These are phyloP conservation scores for Pseudochirops cupreus DNA, from an alignment of 2,797 vertebrate species.

Conservation along the genomic window DNA sequence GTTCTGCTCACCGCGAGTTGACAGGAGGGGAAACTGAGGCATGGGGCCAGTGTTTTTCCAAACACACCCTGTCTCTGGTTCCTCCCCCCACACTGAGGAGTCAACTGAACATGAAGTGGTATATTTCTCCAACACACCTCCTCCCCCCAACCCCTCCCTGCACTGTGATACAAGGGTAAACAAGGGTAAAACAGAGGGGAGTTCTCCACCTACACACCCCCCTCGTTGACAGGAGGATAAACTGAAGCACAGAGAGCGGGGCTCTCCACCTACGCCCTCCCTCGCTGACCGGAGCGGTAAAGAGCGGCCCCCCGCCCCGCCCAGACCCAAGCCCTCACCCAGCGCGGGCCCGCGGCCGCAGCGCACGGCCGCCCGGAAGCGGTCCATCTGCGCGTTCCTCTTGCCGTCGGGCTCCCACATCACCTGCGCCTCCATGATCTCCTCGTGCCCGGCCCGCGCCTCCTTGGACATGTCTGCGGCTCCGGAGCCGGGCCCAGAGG, in stretches of 20 bases:
- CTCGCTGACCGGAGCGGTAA: too few relatives aligned
- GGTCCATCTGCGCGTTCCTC: conserved; percentile 94
- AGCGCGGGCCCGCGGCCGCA: conserved; percentile 90
- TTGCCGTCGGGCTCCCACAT: conserved; percentile 98
- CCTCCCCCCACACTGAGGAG: neutral
- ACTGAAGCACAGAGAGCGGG: neutral
- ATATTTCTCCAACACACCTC: neutral
- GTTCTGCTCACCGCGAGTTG: neutral
- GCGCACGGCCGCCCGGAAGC: conserved; percentile 91
- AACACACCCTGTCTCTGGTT: neutral
- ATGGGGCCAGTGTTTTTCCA: neutral
- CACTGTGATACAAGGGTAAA: neutral
- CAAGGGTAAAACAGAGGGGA: too few relatives aligned
- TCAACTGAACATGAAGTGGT: neutral
- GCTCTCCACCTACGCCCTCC: too few relatives aligned
- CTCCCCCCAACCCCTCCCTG: neutral
- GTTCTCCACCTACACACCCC: too few relatives aligned
- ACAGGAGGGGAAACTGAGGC: conserved; percentile 18
- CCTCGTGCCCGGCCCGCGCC: conserved; percentile 79
- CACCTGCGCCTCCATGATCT: conserved; percentile 93
- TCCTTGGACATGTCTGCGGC: conserved; percentile 87
- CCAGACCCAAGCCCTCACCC: conserved; percentile 87
- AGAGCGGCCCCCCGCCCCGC: neutral
- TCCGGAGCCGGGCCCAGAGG: neutral
- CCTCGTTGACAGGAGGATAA: neutral